Conservation (phyloP, 2,888 invertebrate genomes). For the Lepidocyrtoides sp. region DNA sequence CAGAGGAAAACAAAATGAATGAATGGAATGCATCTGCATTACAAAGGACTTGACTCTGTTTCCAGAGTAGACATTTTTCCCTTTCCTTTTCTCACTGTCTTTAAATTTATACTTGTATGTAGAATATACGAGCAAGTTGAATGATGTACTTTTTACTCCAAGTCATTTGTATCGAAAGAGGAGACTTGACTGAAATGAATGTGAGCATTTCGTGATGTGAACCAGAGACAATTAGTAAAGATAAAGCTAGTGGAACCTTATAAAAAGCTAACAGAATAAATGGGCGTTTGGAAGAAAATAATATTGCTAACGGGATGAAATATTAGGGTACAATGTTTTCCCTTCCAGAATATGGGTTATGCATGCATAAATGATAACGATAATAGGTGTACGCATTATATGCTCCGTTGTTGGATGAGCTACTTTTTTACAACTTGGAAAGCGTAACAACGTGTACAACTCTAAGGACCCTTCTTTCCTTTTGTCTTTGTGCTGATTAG, state of each 20-base stretch:
- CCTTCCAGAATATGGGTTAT: not conserved
- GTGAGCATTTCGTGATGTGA: conserved; percentile 37
- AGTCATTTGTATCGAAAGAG: conserved; percentile 27
- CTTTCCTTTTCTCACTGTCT: conserved; percentile 31
- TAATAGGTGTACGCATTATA: not conserved
- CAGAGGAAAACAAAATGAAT: conserved; percentile 37
- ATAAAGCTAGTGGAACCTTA: conserved; percentile 43
- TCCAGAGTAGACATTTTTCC: conserved; percentile 12
- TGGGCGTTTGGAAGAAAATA: conserved; percentile 7
- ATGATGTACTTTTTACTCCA: not conserved
- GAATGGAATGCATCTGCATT: conserved; percentile 75
- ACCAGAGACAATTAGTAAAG: conserved; percentile 66
- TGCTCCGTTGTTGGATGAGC: not conserved
- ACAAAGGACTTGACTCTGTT: conserved; percentile 60
- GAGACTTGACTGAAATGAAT: conserved; percentile 16
- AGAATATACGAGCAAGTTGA: not conserved
- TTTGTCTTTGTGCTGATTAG: conserved; percentile 25
- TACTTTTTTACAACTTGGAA: conserved; percentile 3
- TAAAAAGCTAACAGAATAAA: not conserved
- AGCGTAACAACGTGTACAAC: too few species aligned
- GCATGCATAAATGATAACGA: not conserved
- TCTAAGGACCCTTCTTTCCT: too few species aligned
- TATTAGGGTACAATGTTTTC: not conserved
- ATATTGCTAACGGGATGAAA: conserved; percentile 32
- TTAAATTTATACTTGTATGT: conserved; percentile 11